phyloP scores from a whole-genome alignment of 2,888 invertebrate species.

The Chrysolina haemoptera region DNA sequence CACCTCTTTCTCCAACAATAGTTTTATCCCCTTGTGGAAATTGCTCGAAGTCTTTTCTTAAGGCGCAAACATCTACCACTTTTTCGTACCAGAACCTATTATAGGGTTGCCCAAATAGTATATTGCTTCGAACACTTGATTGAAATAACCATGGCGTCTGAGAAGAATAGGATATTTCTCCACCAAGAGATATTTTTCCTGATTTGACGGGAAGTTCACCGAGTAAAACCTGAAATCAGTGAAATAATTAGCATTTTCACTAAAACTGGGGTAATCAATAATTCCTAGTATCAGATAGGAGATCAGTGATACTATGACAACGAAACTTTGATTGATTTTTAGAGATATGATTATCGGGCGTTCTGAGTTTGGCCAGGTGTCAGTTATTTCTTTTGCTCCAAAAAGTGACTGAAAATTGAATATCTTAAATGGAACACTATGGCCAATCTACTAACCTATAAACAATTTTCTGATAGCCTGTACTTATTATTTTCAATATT shows the following conservation, averaged over 20 bases:
- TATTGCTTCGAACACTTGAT: constrained; percentile 77
- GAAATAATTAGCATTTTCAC: background rate
- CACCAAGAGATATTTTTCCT: constrained; percentile 72
- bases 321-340: too few species aligned
- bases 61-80: constrained; percentile 75
- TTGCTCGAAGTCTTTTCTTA: constrained; percentile 77
- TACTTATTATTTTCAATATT: too few species aligned
- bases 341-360: too few species aligned
- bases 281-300: too few species aligned
- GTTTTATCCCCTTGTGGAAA: constrained; percentile 73
- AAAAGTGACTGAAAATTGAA: too few species aligned
- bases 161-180: constrained; percentile 74
- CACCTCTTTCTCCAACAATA: constrained; percentile 80
- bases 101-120: constrained; percentile 76
- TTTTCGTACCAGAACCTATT: constrained; percentile 69
- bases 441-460: too few species aligned
- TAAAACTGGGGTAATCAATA: too few species aligned
- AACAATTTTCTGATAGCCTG: too few species aligned
- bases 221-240: constrained; percentile 61
- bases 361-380: too few species aligned
- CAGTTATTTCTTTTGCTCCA: too few species aligned
- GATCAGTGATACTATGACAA: too few species aligned
- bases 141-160: constrained; percentile 80
- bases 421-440: too few species aligned
- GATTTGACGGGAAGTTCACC: constrained; percentile 73